Conservation (phyloP, 2,888 invertebrate genomes). For the Cyclophora albipunctata region DNA sequence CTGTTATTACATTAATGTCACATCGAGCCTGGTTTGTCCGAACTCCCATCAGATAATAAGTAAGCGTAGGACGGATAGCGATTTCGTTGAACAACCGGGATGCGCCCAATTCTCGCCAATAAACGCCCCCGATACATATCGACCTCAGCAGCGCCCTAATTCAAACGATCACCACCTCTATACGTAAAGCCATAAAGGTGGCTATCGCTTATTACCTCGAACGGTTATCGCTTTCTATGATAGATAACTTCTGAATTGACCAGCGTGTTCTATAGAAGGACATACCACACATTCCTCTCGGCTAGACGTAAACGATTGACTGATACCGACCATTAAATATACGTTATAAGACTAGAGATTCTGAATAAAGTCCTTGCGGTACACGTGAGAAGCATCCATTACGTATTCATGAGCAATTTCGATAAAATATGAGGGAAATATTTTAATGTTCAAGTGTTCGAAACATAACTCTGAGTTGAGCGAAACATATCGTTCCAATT, state of each 20-base stretch:
- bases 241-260: constrained; percentile 49
- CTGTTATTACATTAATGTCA: constrained; percentile 46
- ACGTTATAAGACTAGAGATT: constrained; percentile 30
- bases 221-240: constrained; percentile 40
- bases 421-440: constrained; percentile 10
- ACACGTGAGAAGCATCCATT: constrained; percentile 13
- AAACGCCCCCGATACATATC: constrained; percentile 65
- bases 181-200: constrained; percentile 37
- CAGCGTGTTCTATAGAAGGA: constrained; percentile 43
- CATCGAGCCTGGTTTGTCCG: constrained; percentile 45
- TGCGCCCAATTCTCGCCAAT: constrained; percentile 74
- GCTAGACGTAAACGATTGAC: constrained; percentile 42
- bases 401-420: constrained; percentile 14
- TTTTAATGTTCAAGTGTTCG: constrained; percentile 9
- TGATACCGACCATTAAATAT: constrained; percentile 40
- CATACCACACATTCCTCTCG: constrained; percentile 45
- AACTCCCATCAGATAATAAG: constrained; percentile 58
- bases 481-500: constrained; percentile 3
- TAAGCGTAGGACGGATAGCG: constrained; percentile 65
- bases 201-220: constrained; percentile 41
- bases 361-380: constrained; percentile 28
- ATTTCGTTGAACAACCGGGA: constrained; percentile 70
- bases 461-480: background rate
- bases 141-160: constrained; percentile 41
- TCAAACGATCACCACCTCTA: constrained; percentile 53